These are phyloP conservation scores for Chrysogorgia sp. DNA, from an alignment of 92 coral and sea anemone species.

Conservation along the genomic window DNA sequence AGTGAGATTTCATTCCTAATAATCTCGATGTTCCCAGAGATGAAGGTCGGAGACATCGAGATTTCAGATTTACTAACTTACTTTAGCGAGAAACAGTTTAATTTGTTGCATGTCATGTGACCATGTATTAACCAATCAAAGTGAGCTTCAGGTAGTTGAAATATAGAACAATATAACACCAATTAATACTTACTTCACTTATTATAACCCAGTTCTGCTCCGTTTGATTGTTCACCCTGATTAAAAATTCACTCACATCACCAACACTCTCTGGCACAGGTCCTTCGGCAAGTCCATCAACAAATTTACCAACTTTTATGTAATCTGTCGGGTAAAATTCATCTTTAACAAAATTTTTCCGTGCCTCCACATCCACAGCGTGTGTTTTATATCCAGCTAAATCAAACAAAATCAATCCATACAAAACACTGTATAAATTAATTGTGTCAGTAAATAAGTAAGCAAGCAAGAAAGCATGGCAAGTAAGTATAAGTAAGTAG, in stretches of 20 bases:
- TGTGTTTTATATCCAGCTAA: conserved; percentile 22
- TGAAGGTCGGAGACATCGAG: too few relatives aligned
- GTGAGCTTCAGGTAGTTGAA: neutral
- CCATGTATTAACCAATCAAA: neutral
- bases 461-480: too few relatives aligned
- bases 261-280: conserved; percentile 67
- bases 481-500: too few relatives aligned
- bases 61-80: too few relatives aligned
- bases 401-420: neutral
- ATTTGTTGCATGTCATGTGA: too few relatives aligned
- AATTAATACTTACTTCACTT: conserved; percentile 77
- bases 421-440: neutral
- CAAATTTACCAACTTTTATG: conserved; percentile 69
- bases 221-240: conserved; percentile 77
- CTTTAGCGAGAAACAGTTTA: too few relatives aligned
- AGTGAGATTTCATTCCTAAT: too few relatives aligned
- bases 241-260: conserved; percentile 75
- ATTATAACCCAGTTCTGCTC: conserved; percentile 89
- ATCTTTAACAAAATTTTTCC: conserved; percentile 65
- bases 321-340: conserved; percentile 77
- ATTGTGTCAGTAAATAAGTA: too few relatives aligned
- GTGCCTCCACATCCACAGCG: conserved; percentile 71
- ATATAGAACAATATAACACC: neutral
- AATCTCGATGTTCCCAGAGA: too few relatives aligned
- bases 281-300: conserved; percentile 76